Conservation (phyloP, 2,797 vertebrate genomes). For the Danio choprae region DNA sequence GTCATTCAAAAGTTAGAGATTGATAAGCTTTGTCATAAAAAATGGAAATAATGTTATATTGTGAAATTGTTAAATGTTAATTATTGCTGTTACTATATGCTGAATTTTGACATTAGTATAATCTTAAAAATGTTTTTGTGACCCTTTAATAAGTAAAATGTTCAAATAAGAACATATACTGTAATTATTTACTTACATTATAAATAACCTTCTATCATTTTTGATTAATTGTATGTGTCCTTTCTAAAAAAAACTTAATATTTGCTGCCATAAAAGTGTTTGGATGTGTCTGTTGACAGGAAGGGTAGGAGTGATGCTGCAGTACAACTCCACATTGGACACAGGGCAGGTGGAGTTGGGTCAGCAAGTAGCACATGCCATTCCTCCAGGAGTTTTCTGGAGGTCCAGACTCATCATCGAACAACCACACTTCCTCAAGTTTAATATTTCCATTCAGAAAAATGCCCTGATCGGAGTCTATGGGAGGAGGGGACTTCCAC, state of each 20-base stretch:
- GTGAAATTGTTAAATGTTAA: too few species aligned
- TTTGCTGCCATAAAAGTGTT: too few species aligned
- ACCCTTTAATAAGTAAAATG: too few species aligned
- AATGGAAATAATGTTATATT: too few species aligned
- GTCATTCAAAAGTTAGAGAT: too few species aligned
- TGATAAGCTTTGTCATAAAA: too few species aligned
- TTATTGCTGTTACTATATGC: too few species aligned
- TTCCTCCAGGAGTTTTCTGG: conserved; percentile 97
- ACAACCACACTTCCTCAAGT: conserved; percentile 94
- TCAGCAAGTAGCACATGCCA: conserved; percentile 84
- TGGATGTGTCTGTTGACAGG: conserved; percentile 72
- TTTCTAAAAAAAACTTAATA: too few species aligned
- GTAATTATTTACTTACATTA: background rate
- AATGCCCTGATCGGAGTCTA: conserved; percentile 97
- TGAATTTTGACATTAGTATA: too few species aligned
- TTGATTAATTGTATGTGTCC: background rate
- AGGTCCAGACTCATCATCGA: conserved; percentile 92
- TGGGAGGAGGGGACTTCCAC: conserved; percentile 94
- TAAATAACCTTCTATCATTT: background rate
- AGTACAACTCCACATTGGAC: conserved; percentile 95
- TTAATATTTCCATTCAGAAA: conserved; percentile 99
- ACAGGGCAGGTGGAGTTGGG: conserved; percentile 94
- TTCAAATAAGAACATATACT: too few species aligned
- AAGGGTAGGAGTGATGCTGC: conserved; percentile 83
- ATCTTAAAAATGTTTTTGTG: too few species aligned